Conservation (phyloP, 2,113 vertebrate species). For the Apteryx owenii region DNA sequence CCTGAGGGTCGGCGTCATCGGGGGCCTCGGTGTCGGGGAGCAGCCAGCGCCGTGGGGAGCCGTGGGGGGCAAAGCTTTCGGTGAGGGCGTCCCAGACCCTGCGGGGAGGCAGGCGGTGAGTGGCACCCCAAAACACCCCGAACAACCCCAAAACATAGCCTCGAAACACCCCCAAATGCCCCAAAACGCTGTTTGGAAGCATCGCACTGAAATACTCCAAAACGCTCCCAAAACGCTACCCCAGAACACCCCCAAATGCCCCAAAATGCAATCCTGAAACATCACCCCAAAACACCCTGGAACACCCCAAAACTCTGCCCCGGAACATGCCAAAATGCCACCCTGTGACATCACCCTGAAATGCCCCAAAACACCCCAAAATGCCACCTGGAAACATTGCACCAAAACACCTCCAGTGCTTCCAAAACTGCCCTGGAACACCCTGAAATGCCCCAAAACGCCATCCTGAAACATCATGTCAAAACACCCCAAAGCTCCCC, state of each 20-base stretch:
- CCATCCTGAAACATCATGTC: background rate
- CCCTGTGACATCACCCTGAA: background rate
- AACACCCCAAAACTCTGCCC: background rate
- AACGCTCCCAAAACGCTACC: background rate
- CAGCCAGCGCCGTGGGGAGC: constrained; percentile 41
- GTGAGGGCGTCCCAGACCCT: constrained; percentile 72
- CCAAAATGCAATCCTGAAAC: background rate
- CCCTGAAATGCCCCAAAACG: background rate
- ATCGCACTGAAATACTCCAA: background rate
- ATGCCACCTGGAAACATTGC: background rate
- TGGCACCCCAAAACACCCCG: accelerated
- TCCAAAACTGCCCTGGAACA: background rate
- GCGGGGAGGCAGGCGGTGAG: background rate
- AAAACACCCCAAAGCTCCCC: background rate
- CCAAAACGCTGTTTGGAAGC: background rate
- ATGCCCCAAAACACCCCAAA: background rate
- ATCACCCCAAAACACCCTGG: background rate
- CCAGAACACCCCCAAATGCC: background rate
- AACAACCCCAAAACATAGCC: background rate
- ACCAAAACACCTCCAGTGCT: background rate
- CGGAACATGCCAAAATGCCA: background rate
- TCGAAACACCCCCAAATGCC: background rate
- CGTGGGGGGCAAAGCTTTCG: constrained; percentile 42
- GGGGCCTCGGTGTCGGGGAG: background rate
- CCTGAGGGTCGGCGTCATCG: background rate